These are phyloP conservation scores for Apoderus coryli DNA, from an alignment of 2,888 invertebrate genomes.

Conservation along the genomic window DNA sequence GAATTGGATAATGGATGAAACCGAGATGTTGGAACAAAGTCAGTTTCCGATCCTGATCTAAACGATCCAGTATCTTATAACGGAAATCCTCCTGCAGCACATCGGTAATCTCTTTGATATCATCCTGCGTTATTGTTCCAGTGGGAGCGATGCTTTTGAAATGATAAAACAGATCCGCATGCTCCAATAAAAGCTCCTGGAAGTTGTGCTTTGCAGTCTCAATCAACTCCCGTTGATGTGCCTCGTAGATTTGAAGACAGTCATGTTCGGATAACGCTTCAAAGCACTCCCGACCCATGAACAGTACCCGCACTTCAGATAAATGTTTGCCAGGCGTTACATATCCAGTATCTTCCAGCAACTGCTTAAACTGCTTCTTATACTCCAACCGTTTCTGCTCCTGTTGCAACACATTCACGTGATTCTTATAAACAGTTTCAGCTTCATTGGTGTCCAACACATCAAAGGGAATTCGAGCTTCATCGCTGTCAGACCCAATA, in stretches of 20 bases:
- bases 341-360: constrained; percentile 86
- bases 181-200: constrained; percentile 82
- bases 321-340: constrained; percentile 91
- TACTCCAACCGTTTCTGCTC: constrained; percentile 85
- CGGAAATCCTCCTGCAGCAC: constrained; percentile 85
- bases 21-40: constrained; percentile 91
- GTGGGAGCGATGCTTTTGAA: constrained; percentile 81
- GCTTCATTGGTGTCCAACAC: constrained; percentile 84
- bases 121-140: constrained; percentile 85
- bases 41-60: constrained; percentile 88
- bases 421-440: constrained; percentile 82
- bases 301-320: constrained; percentile 76
- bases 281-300: constrained; percentile 90
- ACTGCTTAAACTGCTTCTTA: constrained; percentile 86
- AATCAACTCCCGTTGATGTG: constrained; percentile 82
- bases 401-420: constrained; percentile 79
- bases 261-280: constrained; percentile 82
- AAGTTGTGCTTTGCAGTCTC: constrained; percentile 83
- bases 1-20: constrained; percentile 88
- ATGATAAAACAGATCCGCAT: constrained; percentile 86
- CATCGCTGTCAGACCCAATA: constrained; percentile 46
- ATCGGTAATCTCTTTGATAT: constrained; percentile 85
- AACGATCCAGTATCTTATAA: constrained; percentile 83
- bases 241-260: constrained; percentile 83
- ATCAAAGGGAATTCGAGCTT: constrained; percentile 80